Conservation (phyloP, 1,140 invertebrate genomes). For the Diorhabda carinulata region DNA sequence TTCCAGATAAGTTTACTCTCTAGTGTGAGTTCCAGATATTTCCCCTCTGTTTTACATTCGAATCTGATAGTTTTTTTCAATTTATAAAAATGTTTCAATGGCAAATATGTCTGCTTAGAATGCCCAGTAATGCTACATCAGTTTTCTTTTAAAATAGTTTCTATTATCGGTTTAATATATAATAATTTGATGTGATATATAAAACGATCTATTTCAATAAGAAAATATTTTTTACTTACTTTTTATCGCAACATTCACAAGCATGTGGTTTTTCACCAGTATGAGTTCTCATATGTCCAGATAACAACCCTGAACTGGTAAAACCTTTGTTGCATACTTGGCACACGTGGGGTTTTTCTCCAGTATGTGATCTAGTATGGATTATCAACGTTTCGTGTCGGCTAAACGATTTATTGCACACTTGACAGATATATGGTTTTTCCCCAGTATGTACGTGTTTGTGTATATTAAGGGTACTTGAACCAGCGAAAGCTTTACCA, state of each 20-base stretch:
- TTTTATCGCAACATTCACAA: slow-evolving; percentile 42
- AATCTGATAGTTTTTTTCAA: too few species aligned
- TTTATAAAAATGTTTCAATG: too few species aligned
- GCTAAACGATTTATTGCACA: slow-evolving; percentile 56
- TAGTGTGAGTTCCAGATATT: too few species aligned
- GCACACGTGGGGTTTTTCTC: slow-evolving; percentile 49
- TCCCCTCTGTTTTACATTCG: too few species aligned
- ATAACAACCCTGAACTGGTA: slow-evolving; percentile 41
- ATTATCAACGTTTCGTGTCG: slow-evolving; percentile 47
- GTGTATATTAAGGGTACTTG: slow-evolving; percentile 52
- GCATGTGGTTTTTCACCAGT: slow-evolving; percentile 42
- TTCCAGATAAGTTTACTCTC: too few species aligned
- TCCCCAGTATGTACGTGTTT: slow-evolving; percentile 61
- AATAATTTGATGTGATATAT: neutral
- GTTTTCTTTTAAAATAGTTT: neutral
- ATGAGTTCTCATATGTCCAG: slow-evolving; percentile 43
- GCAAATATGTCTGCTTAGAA: too few species aligned
- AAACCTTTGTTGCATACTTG: slow-evolving; percentile 48
- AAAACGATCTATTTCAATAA: neutral
- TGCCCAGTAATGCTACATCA: too few species aligned
- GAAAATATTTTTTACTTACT: slow-evolving; percentile 29
- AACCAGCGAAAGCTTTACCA: slow-evolving; percentile 50
- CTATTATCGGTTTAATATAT: neutral
- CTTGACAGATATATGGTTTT: slow-evolving; percentile 58
- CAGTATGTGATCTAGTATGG: slow-evolving; percentile 48